phyloP scores from a whole-genome alignment of 2,113 vertebrate genomes.

The Dicrurus megarhynchus region DNA sequence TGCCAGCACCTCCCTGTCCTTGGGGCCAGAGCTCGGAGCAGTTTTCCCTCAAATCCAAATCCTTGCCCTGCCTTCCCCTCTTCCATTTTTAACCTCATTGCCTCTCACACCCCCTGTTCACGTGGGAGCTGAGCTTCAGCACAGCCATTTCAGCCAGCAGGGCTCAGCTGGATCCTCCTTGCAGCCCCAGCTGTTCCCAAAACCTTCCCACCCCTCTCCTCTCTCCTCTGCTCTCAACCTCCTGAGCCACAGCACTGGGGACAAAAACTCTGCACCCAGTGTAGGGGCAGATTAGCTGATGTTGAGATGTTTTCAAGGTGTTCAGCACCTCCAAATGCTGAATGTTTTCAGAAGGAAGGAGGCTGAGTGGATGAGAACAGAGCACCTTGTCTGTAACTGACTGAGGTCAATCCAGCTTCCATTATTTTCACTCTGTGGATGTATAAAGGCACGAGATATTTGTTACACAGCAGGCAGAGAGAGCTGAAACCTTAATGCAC shows the following conservation, averaged over 20 bases:
- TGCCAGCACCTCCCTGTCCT: background rate
- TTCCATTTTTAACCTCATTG: background rate
- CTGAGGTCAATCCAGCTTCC: background rate
- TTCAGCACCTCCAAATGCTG: background rate
- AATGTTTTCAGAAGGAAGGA: background rate
- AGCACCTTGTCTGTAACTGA: background rate
- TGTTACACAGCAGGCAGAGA: background rate
- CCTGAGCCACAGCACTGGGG: background rate
- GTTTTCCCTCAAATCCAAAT: background rate
- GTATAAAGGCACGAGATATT: background rate
- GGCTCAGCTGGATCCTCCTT: background rate
- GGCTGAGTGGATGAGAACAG: background rate
- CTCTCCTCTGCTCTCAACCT: background rate
- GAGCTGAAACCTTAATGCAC: background rate
- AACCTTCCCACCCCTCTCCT: background rate
- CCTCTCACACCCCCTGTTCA: background rate
- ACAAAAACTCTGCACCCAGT: background rate
- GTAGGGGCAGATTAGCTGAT: background rate
- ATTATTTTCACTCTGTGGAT: background rate
- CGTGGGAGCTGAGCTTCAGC: background rate
- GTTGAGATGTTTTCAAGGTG: background rate
- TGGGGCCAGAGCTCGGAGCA: background rate
- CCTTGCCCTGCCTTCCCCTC: background rate
- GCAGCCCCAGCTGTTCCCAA: background rate
- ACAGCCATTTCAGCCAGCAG: background rate